These are phyloP conservation scores for Eptatretus atami DNA, from an alignment of 2,797 vertebrate genomes.

Conservation along the genomic window DNA sequence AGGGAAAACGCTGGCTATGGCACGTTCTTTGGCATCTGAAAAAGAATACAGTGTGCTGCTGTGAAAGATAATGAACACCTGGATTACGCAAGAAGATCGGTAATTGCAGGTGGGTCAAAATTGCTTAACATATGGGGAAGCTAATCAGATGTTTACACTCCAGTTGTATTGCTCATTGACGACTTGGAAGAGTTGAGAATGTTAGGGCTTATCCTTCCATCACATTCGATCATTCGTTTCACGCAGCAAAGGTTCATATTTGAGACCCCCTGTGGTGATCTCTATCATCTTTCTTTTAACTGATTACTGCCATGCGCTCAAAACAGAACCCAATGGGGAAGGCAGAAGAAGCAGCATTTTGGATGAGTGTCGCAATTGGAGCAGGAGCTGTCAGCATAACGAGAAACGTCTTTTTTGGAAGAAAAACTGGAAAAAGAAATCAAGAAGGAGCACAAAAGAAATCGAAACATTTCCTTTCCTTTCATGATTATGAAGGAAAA, in stretches of 20 bases:
- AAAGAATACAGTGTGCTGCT: constrained; percentile 23
- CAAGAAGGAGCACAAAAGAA: constrained; percentile 18
- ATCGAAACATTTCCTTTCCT: constrained; percentile 31
- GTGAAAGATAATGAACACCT: constrained; percentile 17
- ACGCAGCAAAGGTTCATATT: constrained; percentile 11
- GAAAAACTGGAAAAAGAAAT: constrained; percentile 24
- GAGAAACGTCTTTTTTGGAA: constrained; percentile 27
- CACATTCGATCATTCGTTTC: constrained; percentile 14
- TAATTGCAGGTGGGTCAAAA: constrained; percentile 16
- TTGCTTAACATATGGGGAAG: constrained; percentile 18
- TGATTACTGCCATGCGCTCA: constrained; percentile 32
- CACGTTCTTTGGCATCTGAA: constrained; percentile 27
- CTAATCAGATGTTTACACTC: constrained; percentile 13
- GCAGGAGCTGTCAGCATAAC: constrained; percentile 14
- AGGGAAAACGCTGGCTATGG: constrained; percentile 32
- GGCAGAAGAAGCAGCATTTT: constrained; percentile 12
- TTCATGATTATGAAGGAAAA: constrained; percentile 39
- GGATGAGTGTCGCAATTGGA: constrained; percentile 18
- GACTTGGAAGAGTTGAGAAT: constrained; percentile 29
- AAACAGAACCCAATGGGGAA: constrained; percentile 18
- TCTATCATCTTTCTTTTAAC: too few relatives aligned
- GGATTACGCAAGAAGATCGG: constrained; percentile 19
- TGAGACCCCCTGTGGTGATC: constrained; percentile 18
- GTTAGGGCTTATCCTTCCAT: constrained; percentile 19
- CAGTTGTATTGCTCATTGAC: constrained; percentile 33